Base-by-base conservation (phyloP, 2,797 vertebrate species). In the Helicolenus hilgendorfi region DNA sequence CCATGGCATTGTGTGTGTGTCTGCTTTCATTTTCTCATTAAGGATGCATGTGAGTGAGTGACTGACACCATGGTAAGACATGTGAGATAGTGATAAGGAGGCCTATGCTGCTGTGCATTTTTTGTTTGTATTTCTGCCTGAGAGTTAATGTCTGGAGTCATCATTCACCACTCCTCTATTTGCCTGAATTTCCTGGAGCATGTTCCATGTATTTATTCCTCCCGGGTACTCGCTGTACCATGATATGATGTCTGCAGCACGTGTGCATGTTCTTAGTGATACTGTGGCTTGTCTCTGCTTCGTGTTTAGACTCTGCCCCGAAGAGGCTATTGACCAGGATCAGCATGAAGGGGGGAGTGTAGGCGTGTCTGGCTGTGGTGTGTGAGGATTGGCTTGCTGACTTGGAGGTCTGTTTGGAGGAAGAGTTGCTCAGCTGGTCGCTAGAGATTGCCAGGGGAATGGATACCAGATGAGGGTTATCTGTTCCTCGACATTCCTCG, bases 351-450 rank as follows among this genome's bases (percentile, higher is more conserved):
- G 78, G 78, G 59, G 81, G 67, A 36, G 73, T 59, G 84, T 68
- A 41, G 85, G 89, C 22, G 77, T 67, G 83, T 49, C 14, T 35
- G 65, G 5, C 24, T 14, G 65, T 68, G 65, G 11, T 76, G 80
- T 63, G 24, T 6, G 31, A 56, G 64, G 92, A 97, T 97, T 97
- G 96, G 96, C 65, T 63, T n/a, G 33, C 59, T 36, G 73, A 53
- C 35, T 33, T 41, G 67, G 84, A 91, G 94, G 92, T 71, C 84
- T 93, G 91, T 86, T 85, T 72, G 41, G 11, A 29, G 73, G 29
- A 71, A 49, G 87, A 78, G 63, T 79, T 79, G 71, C 79, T 59
- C 59, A 77, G 31, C 35, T 67, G 26, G 29, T 72, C 65, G 20
- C 11, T 4, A 68, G 3, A 63, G 15, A 20, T 56, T 27, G 11